phyloP scores from a whole-genome alignment of 2,113 vertebrate species.

The Pontoporia blainvillei region DNA sequence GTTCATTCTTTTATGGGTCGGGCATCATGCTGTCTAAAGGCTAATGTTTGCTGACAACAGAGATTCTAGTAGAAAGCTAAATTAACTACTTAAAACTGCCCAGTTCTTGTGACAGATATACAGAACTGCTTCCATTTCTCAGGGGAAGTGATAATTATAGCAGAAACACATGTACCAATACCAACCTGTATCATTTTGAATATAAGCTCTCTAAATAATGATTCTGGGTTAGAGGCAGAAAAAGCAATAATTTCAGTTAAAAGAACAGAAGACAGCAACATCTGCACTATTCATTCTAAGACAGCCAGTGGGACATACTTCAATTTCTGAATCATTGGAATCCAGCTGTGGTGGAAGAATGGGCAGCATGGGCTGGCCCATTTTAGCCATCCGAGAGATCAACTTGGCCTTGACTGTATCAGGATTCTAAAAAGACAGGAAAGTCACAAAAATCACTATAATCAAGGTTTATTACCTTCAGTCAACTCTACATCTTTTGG shows the following conservation, averaged over 20 bases:
- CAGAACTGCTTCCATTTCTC: not conserved
- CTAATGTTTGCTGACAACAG: not conserved
- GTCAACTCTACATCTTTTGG: not conserved
- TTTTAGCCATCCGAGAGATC: constrained; percentile 98
- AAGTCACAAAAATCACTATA: constrained; percentile 29
- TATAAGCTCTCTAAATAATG: not conserved
- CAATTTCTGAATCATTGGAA: constrained; percentile 93
- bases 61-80: not conserved
- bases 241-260: constrained; percentile 14
- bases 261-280: constrained; percentile 4
- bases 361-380: constrained; percentile 98
- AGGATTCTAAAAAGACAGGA: constrained; percentile 85
- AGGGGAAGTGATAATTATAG: not conserved
- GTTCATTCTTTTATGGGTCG: not conserved
- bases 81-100: not conserved
- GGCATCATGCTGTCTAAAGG: not conserved
- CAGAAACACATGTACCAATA: not conserved
- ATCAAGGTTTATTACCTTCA: not conserved
- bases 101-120: not conserved
- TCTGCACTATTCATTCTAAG: not conserved
- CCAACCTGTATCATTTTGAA: not conserved
- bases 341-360: constrained; percentile 91
- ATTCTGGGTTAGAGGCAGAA: not conserved
- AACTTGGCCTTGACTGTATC: constrained; percentile 95
- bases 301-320: constrained; percentile 79